Base-by-base conservation (phyloP, 2,113 vertebrate species). In the Zapornia atra region DNA sequence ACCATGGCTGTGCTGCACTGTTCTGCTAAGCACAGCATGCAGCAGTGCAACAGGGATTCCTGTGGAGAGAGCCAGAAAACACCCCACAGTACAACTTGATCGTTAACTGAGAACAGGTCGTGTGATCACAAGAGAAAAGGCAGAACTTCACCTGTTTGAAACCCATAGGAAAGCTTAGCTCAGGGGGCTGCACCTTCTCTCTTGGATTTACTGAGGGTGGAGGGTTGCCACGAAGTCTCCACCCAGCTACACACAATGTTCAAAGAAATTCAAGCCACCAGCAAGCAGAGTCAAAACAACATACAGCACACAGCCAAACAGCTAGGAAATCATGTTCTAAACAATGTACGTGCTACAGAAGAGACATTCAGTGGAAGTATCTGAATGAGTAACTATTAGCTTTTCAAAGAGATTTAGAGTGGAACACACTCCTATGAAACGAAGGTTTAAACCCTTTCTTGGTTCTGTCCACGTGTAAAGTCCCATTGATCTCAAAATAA, bases 401-500 rank as follows among this genome's bases (percentile, higher is more conserved):
- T 77, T 91, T 88, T 65, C n/a, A 24, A 72, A 86, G 63, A 91
- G 34, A 84, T 65, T 85, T 64, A 61, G 14, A 85, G 34, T 4
- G 13, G 31, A 87, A 69, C 44, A 12, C 25, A 40, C 33, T 90
- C 54, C 90, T 65, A 40, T 4, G 4, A 80, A 44, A 71, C 44
- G 46, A 82, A 90, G 33, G 28, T 48, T 86, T 73, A 50, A 83
- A 81, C 29, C 24, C 54, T 57, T 36, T 38, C 33, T 64, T 56
- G 61, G 7, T 42, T 88, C 61, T 63, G n/a, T 44, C 36, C 36
- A 59, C n/a, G 36, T 11, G 13, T 34, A 19, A 81, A 93, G 29
- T 75, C 72, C 33, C 61, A 90, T 34, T 90, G 88, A 94, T 93
- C 82, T 92, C 76, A 75, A 81, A 81, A 78, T 70, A 88, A 83